Evolutionary conservation across 2,888 invertebrate species (phyloP).

Genomic region (Cephus runcator): DNA sequence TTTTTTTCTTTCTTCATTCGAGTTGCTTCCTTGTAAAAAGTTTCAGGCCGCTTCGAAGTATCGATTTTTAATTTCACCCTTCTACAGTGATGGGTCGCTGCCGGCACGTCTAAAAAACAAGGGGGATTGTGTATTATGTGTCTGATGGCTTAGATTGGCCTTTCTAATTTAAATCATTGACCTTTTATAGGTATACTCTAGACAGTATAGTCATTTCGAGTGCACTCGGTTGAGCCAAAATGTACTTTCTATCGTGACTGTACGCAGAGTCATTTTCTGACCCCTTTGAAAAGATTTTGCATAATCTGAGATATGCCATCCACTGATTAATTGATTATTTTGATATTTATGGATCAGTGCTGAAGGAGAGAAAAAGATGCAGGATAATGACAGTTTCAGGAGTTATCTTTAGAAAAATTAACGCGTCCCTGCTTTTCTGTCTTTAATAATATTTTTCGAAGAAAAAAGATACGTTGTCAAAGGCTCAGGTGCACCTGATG

Average conservation of each 20-base stretch:
- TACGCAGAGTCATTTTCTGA: not conserved
- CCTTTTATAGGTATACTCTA: not conserved
- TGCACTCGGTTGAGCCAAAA: not conserved
- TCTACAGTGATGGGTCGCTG: not conserved
- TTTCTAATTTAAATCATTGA: not conserved
- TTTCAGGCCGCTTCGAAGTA: constrained; percentile 14
- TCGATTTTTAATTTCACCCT: constrained; percentile 10
- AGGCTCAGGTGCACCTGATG: not conserved
- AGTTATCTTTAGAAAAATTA: not conserved
- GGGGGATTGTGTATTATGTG: not conserved
- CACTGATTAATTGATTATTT: not conserved
- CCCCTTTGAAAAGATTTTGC: not conserved
- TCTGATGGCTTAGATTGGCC: not conserved
- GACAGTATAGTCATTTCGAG: not conserved
- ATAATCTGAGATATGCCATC: not conserved
- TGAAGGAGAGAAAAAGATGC: not conserved
- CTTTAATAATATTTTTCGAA: not conserved
- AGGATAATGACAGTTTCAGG: not conserved
- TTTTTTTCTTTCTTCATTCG: not conserved
- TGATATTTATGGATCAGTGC: not conserved
- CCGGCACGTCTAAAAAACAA: not conserved
- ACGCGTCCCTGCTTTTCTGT: not conserved
- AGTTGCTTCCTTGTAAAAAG: not conserved
- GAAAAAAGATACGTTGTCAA: not conserved
- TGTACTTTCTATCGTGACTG: not conserved